Conservation (phyloP, 1,140 invertebrate species). For the Zophobas morio region DNA sequence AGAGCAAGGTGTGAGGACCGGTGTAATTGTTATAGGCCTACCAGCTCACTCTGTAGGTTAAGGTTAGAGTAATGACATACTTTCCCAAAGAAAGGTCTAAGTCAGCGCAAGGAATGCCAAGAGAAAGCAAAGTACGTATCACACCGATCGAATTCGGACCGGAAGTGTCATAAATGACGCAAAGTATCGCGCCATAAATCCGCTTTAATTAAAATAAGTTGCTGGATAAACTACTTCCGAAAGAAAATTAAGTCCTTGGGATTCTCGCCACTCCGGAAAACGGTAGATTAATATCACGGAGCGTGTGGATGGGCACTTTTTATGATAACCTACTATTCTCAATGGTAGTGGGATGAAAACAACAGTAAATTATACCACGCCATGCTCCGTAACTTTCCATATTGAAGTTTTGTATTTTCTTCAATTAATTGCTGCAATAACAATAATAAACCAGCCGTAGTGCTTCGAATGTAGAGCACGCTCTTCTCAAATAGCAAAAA, state of each 20-base stretch:
- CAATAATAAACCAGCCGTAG: slow-evolving; percentile 16
- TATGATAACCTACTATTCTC: slow-evolving; percentile 44
- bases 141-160: slow-evolving; percentile 49
- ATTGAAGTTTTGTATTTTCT: slow-evolving; percentile 31
- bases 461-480: slow-evolving; percentile 33
- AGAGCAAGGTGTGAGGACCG: slow-evolving; percentile 31
- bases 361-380: slow-evolving; percentile 38
- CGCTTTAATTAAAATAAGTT: slow-evolving; percentile 20
- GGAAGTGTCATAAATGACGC: slow-evolving; percentile 49
- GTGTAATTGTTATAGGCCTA: slow-evolving; percentile 10
- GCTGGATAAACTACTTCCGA: not conserved
- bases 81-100: slow-evolving; percentile 63
- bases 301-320: slow-evolving; percentile 14
- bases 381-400: slow-evolving; percentile 36
- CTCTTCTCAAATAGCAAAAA: not conserved
- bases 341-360: slow-evolving; percentile 40
- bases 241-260: not conserved
- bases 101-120: slow-evolving; percentile 59
- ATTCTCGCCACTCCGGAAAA: not conserved
- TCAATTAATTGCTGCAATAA: slow-evolving; percentile 32
- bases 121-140: slow-evolving; percentile 56
- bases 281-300: too few relatives aligned
- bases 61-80: slow-evolving; percentile 63
- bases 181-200: slow-evolving; percentile 38
- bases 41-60: slow-evolving; percentile 56